Conservation (phyloP, 2,888 invertebrate species). For the Aethes cnicana region DNA sequence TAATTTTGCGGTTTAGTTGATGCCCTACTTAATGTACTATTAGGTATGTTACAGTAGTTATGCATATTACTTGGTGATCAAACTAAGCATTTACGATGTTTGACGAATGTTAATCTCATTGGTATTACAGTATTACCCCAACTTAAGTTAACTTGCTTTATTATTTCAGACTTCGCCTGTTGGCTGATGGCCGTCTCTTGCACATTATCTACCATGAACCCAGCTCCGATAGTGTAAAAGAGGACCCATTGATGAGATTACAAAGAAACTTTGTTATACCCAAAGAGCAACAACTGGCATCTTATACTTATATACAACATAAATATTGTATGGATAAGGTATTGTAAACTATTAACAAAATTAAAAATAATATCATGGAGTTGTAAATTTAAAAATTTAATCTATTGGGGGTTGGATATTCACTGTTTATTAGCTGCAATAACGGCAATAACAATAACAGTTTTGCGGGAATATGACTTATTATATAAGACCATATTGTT, state of each 20-base stretch:
- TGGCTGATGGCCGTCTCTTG: slow-evolving; percentile 87
- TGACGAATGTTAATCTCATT: slow-evolving; percentile 11
- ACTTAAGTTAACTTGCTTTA: neutral
- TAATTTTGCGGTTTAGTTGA: too few relatives aligned
- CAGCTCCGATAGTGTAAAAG: slow-evolving; percentile 68
- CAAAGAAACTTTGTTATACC: slow-evolving; percentile 65
- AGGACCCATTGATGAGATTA: slow-evolving; percentile 53
- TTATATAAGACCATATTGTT: too few relatives aligned
- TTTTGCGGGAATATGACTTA: too few relatives aligned
- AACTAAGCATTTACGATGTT: too few relatives aligned
- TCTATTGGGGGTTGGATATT: too few relatives aligned
- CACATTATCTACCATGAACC: slow-evolving; percentile 86
- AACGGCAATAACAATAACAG: neutral
- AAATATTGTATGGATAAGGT: slow-evolving; percentile 93
- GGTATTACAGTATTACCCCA: slow-evolving; percentile 21
- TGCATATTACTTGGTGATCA: too few relatives aligned
- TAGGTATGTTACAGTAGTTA: too few relatives aligned
- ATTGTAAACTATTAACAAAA: slow-evolving; percentile 35
- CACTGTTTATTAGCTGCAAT: too few relatives aligned
- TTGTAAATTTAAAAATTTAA: too few relatives aligned
- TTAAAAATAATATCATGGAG: too few relatives aligned
- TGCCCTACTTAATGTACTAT: too few relatives aligned
- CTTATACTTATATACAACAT: slow-evolving; percentile 87
- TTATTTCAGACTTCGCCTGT: slow-evolving; percentile 81
- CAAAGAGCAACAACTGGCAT: slow-evolving; percentile 79